Evolutionary conservation across 2,113 vertebrate species (phyloP), one percentile per base, ranked within the genome.

Genomic region (Aptenodytes patagonicus): DNA sequence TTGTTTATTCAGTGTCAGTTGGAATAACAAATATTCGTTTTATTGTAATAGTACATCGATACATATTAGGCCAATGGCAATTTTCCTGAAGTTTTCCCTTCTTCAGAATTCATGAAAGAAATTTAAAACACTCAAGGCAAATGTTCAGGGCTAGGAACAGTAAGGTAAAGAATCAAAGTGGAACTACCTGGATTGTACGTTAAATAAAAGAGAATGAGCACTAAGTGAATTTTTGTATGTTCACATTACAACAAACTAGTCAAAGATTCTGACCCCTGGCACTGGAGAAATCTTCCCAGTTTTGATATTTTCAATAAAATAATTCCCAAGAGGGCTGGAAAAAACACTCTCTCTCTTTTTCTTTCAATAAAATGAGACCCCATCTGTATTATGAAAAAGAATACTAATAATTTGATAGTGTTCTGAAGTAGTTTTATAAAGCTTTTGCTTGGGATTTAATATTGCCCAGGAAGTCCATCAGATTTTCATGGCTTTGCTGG

Each of bases 221-320:
- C 87, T 94, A 95, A 98, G 96, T 98, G 97, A 98, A 98, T 98
- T 97, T 98, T 97, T 97, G 97, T 98, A 97, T 95, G 96, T 97
- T 97, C 95, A 91, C 95, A 96, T 98, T 98, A 97, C 96, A 98
- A 96, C 93, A 96, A 95, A 95, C 96, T 89, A 98, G 97, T 97
- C 97, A 98, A 98, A 98, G 97, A 98, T 94, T 97, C 95, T 98
- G 97, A 98, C 98, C 98, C 84, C 95, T 97, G 95, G 98, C 97
- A 97, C 96, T 72, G 77, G 62, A 96, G 94, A 98, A 96, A 98
- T 97, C 96, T 97, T 95, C 95, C 89, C 83, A 92, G 9, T 98
- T 98, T 97, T 93, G 97, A 96, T 96, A 97, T 96, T 98, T 98
- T 98, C 98, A 98, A 96, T 98, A 98, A 98, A 95, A 96, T 93